phyloP scores from a whole-genome alignment of 1,140 invertebrate species.

The Drosophila rhopaloa region DNA sequence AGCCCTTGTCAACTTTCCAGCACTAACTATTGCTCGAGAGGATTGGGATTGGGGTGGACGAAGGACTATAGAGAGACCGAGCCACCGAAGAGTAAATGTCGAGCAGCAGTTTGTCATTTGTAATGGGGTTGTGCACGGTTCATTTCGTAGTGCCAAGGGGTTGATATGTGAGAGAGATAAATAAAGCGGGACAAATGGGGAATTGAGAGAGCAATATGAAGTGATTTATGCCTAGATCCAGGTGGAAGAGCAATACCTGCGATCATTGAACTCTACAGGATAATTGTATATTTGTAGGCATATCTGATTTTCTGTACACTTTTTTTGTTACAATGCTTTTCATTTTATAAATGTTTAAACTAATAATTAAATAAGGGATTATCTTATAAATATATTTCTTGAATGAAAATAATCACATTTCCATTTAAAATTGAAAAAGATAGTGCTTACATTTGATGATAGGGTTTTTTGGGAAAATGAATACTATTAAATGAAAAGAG shows the following conservation, averaged over 20 bases:
- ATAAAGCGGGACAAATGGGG: constrained; percentile 24
- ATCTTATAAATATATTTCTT: too few relatives aligned
- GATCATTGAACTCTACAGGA: constrained; percentile 26
- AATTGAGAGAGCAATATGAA: constrained; percentile 7
- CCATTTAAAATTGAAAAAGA: too few relatives aligned
- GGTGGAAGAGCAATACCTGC: constrained; percentile 12
- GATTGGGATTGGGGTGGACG: constrained; percentile 36
- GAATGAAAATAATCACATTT: neutral
- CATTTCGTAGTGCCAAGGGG: constrained; percentile 35
- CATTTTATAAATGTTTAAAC: too few relatives aligned
- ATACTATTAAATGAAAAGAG: neutral
- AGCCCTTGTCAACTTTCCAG: constrained; percentile 52
- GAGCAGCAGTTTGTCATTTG: constrained; percentile 36
- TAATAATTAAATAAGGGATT: too few relatives aligned
- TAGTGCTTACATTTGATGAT: neutral
- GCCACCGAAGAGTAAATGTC: constrained; percentile 34
- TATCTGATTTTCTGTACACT: too few relatives aligned
- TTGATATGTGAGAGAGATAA: constrained; percentile 44
- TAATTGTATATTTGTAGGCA: too few relatives aligned
- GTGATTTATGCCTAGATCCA: constrained; percentile 27
- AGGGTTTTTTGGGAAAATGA: neutral
- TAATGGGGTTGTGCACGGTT: constrained; percentile 39
- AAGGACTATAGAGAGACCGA: constrained; percentile 3
- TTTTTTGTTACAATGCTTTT: too few relatives aligned
- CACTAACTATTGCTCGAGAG: constrained; percentile 43